Base-by-base conservation (phyloP, 2,113 vertebrate genomes). In the Camelus bactrianus region DNA sequence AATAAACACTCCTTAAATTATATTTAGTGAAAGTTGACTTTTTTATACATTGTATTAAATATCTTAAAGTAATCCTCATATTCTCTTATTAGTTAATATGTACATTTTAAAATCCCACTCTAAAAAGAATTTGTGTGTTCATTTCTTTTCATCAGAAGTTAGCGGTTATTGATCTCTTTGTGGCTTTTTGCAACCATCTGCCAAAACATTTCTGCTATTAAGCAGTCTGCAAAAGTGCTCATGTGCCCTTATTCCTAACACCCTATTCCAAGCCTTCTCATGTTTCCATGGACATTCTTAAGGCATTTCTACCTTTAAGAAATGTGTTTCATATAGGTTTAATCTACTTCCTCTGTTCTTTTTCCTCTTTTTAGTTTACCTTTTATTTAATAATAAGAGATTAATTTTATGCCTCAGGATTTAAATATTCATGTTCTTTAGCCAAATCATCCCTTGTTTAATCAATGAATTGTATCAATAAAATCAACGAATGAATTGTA, bases 281-380 rank as follows among this genome's bases (percentile, higher is more conserved):
- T 77, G 67, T 85, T 94, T 79, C 90, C 35, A 42, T 42, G 20
- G 60, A 70, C 52, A 84, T 89, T 77, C 62, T 83, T 52, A 94
- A 82, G 73, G 70, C 60, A 76, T 72, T 93, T 97, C n/a, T 81
- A 91, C 60, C 32, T 58, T 93, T 77, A 82, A 85, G 70, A 94
- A 90, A 64, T 90, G 30, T 76, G 13, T 95, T 95, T 88, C 28
- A 30, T 75, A 13, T 85, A 80, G 48, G 77, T 97, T 83, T 89
- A 89, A 30, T 72, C 58, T 94, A 48, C 38, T 60, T 76, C 26
- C 67, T 87, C 19, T 90, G 14, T 90, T 69, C 50, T 72, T 88
- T 46, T 83, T 60, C 15, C 38, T 94, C 67, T 64, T 87, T 92
- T 87, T 89, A 52, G 30, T 88, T 91, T 91, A 76, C 26, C 8